Evolutionary conservation across 2,113 vertebrate species (phyloP).

Genomic region (Dasypus novemcinctus): DNA sequence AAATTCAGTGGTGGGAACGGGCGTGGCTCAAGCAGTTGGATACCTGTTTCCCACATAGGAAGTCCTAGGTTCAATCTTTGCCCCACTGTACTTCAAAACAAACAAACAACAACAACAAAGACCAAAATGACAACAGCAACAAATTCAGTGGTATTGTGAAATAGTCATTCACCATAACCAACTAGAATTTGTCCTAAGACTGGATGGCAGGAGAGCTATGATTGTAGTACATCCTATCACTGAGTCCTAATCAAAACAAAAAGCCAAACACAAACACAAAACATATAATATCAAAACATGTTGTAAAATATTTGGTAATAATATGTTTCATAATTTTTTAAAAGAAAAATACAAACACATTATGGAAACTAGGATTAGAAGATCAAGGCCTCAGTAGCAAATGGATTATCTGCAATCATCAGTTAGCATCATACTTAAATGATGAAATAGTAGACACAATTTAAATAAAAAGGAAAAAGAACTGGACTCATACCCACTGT

Average conservation of each 20-base stretch:
- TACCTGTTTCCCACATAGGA: too few relatives aligned
- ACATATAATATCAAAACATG: neutral
- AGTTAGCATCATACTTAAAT: neutral
- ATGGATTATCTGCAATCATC: neutral
- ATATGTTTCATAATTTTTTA: neutral
- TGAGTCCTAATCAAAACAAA: neutral
- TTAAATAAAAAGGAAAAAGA: neutral
- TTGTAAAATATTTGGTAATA: neutral
- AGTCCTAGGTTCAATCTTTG: too few relatives aligned
- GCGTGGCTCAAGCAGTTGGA: too few relatives aligned
- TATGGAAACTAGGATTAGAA: slow-evolving; percentile 13
- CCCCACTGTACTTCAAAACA: too few relatives aligned
- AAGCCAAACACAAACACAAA: neutral
- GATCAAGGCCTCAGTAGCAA: neutral
- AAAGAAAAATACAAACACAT: neutral
- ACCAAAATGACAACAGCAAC: too few relatives aligned
- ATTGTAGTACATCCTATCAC: neutral
- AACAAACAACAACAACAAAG: too few relatives aligned
- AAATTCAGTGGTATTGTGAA: slow-evolving; percentile 19
- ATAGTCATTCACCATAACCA: neutral
- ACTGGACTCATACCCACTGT: neutral
- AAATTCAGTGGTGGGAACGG: neutral
- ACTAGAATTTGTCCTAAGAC: slow-evolving; percentile 2
- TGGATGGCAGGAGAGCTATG: neutral
- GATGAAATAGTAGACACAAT: neutral